Evolutionary conservation across 1,140 invertebrate genomes (phyloP).

Genomic region (Chionoecetes opilio): DNA sequence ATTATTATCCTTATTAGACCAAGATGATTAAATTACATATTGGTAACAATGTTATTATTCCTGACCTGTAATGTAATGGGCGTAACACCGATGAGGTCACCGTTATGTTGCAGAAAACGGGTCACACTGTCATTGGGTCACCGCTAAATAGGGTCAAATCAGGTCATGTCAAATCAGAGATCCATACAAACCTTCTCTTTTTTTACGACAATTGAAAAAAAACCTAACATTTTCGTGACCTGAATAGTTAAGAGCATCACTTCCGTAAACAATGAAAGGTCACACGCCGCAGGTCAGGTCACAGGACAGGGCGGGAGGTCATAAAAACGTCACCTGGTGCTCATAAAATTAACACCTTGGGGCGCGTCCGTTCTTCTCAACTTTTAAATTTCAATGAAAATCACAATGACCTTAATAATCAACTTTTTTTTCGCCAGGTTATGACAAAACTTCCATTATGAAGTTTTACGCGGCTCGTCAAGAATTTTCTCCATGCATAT

Average conservation of each 20-base stretch:
- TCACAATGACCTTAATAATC: conserved; percentile 6
- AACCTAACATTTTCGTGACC: too few species aligned
- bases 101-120: neutral
- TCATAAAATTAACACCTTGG: neutral
- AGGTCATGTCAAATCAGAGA: too few species aligned
- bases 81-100: neutral
- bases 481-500: conserved; percentile 17
- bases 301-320: too few species aligned
- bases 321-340: neutral
- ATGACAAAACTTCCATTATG: conserved; percentile 21
- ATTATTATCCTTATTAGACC: neutral
- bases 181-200: too few species aligned
- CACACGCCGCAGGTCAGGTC: too few species aligned
- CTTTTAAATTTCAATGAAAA: conserved; percentile 22
- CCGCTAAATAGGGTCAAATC: too few species aligned
- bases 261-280: too few species aligned
- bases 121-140: too few species aligned
- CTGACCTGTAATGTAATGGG: neutral
- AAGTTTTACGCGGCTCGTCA: neutral
- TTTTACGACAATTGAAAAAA: too few species aligned
- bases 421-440: neutral
- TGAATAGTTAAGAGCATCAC: too few species aligned
- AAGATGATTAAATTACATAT: neutral
- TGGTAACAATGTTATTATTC: neutral
- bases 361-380: neutral